These are phyloP conservation scores for Norana najaformis DNA, from an alignment of 2,888 invertebrate species.

Conservation along the genomic window DNA sequence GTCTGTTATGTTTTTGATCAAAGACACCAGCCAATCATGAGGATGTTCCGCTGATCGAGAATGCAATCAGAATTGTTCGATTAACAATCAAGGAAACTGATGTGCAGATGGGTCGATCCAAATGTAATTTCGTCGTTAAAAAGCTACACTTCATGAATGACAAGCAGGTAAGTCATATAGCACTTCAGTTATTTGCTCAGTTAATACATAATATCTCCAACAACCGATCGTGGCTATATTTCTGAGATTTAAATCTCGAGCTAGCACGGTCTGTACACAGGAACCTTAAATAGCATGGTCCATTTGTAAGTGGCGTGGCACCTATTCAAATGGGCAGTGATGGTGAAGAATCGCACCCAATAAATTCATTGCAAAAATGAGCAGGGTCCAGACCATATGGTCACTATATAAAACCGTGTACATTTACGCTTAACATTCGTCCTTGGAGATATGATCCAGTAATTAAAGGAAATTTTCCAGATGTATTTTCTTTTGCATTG, in stretches of 20 bases:
- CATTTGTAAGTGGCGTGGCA: no score
- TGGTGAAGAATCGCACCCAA: no score
- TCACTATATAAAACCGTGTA: no score
- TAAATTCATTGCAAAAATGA: no score
- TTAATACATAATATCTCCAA: no score
- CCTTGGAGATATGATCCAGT: neutral
- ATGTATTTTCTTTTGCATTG: neutral
- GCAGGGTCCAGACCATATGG: no score
- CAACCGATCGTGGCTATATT: no score
- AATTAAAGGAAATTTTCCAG: neutral
- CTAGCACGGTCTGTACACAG: no score
- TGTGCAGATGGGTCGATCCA: constrained; percentile 64
- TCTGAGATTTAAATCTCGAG: no score
- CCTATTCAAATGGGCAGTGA: no score
- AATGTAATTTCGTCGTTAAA: constrained; percentile 58
- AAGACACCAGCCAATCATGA: constrained; percentile 61
- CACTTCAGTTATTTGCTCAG: neutral
- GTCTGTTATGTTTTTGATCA: constrained; percentile 35
- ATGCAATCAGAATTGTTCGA: constrained; percentile 58
- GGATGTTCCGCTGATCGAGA: constrained; percentile 56
- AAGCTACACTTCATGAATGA: constrained; percentile 59
- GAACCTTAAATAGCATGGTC: no score
- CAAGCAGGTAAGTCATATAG: constrained; percentile 36
- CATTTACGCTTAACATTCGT: no score
- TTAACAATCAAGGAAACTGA: constrained; percentile 64